Conservation (phyloP, 2,113 vertebrate species). For the Orthochromis malagaraziensis region DNA sequence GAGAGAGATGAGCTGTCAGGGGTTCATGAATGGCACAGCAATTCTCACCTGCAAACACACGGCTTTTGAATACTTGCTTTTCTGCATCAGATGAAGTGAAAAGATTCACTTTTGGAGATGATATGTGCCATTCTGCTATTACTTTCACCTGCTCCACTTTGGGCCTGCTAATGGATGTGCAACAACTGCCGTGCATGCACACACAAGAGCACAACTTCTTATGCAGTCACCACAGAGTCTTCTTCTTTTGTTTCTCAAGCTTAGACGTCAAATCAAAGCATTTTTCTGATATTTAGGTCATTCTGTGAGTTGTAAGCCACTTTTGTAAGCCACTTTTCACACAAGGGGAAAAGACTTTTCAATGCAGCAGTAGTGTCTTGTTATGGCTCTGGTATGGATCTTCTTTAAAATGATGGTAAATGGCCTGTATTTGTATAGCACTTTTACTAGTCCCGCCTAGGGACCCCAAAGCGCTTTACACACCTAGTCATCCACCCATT, state of each 20-base stretch:
- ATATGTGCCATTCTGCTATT: background rate
- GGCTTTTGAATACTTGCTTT: background rate
- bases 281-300: background rate
- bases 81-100: background rate
- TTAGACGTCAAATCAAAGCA: background rate
- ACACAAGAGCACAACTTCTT: background rate
- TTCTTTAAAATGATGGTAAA: background rate
- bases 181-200: background rate
- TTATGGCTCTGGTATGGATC: background rate
- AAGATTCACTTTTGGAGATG: background rate
- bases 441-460: no score
- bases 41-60: slow-evolving; percentile 24
- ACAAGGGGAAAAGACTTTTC: background rate
- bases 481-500: no score
- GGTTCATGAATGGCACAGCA: background rate
- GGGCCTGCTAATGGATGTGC: background rate
- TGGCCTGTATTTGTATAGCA: fast-evolving
- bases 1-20: background rate
- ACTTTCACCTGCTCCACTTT: background rate
- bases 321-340: background rate
- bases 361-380: background rate
- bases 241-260: background rate
- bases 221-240: background rate
- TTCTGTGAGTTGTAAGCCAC: background rate
- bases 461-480: fast-evolving